These are phyloP conservation scores for Apogon hyalosoma DNA, from an alignment of 2,797 vertebrate species.

Conservation along the genomic window DNA sequence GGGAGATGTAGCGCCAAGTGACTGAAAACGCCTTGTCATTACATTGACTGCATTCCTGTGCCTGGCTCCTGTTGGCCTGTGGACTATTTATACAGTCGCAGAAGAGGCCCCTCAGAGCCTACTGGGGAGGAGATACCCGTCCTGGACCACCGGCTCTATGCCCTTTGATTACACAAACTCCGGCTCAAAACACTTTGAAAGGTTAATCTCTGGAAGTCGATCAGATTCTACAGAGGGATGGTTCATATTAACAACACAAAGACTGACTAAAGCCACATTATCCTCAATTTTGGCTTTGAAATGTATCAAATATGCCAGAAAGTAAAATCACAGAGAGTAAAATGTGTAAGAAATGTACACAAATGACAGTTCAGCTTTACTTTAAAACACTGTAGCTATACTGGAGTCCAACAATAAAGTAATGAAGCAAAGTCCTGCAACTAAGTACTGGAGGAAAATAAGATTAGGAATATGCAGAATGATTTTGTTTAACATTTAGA, in stretches of 20 bases:
- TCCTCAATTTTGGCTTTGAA: background rate
- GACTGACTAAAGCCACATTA: background rate
- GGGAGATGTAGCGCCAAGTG: constrained; percentile 57
- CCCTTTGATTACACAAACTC: constrained; percentile 46
- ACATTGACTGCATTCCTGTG: constrained; percentile 79
- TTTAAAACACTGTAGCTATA: background rate
- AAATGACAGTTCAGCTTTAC: background rate
- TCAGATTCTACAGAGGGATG: too few species aligned
- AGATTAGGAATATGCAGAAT: too few species aligned
- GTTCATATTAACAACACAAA: background rate
- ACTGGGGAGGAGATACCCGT: constrained; percentile 40
- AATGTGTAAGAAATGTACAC: background rate
- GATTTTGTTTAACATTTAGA: background rate
- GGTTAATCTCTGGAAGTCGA: background rate
- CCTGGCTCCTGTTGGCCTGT: constrained; percentile 78
- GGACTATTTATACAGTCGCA: constrained; percentile 84
- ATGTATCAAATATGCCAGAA: background rate
- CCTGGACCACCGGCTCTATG: constrained; percentile 33
- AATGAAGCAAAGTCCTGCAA: background rate
- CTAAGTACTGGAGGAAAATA: background rate
- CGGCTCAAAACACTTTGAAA: background rate
- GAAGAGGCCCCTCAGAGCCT: constrained; percentile 70
- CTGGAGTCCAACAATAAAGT: background rate
- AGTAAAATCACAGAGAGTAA: too few species aligned
- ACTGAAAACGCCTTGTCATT: constrained; percentile 79